These are phyloP conservation scores for Acleris laterana DNA, from an alignment of 2,888 invertebrate species.

Conservation along the genomic window DNA sequence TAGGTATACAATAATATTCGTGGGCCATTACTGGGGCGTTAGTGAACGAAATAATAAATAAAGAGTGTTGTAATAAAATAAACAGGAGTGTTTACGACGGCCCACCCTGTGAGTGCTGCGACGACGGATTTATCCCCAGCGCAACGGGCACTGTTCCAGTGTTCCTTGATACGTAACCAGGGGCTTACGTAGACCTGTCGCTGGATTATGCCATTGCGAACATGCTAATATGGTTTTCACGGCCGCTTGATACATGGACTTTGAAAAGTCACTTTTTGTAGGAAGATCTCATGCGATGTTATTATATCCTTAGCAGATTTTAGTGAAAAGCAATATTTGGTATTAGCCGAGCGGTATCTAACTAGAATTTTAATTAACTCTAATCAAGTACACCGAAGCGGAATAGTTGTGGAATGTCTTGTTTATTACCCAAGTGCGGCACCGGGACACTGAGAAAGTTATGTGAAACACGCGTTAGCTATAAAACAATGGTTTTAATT, in stretches of 20 bases:
- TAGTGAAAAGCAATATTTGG: no score
- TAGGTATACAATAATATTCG: conserved; percentile 31
- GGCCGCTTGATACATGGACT: neutral
- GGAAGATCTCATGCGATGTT: no score
- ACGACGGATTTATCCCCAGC: conserved; percentile 63
- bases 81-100: conserved; percentile 62
- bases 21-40: conserved; percentile 33
- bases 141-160: conserved; percentile 50
- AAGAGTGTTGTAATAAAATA: conserved; percentile 59
- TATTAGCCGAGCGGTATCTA: no score
- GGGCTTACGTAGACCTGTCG: conserved; percentile 56
- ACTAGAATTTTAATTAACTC: conserved; percentile 5
- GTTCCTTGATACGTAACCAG: conserved; percentile 52
- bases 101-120: conserved; percentile 50
- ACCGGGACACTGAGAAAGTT: conserved; percentile 10
- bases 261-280: neutral
- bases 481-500: conserved; percentile 28
- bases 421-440: conserved; percentile 14
- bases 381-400: neutral
- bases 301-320: no score
- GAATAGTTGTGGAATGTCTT: conserved; percentile 8
- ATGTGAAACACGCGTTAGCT: conserved; percentile 20
- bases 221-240: neutral
- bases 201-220: conserved; percentile 38
- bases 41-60: conserved; percentile 42